Evolutionary conservation across 2,113 vertebrate genomes (phyloP).

Genomic region (Leptosomus discolor): DNA sequence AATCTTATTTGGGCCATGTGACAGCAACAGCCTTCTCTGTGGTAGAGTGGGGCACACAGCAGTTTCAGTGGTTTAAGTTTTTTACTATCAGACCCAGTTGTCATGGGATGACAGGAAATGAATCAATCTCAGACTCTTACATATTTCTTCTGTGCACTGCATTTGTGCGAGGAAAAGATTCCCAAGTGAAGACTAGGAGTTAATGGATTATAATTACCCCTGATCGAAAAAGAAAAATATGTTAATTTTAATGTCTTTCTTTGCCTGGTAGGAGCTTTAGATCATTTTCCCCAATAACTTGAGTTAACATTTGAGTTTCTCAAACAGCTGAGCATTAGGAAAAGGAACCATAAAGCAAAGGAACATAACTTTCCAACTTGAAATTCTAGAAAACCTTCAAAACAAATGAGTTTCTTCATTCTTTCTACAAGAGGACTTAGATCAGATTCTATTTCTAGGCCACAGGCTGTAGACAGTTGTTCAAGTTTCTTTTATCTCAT

Average conservation of each 20-base stretch:
- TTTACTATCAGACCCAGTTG: not conserved
- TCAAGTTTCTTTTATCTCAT: slow-evolving; percentile 71
- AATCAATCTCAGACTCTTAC: not conserved
- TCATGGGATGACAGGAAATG: not conserved
- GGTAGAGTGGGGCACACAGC: not conserved
- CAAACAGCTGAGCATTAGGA: not conserved
- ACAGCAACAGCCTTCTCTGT: not conserved
- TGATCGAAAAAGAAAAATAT: not conserved
- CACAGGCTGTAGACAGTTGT: slow-evolving; percentile 64
- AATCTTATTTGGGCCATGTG: not conserved
- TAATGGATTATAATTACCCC: not conserved
- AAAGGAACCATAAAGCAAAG: slow-evolving; percentile 44
- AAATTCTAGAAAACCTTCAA: slow-evolving; percentile 69
- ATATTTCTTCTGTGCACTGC: not conserved
- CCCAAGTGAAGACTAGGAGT: not conserved
- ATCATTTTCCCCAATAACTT: not conserved
- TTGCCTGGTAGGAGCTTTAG: not conserved
- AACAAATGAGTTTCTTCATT: slow-evolving; percentile 70
- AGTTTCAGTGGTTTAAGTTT: not conserved
- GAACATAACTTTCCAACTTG: slow-evolving; percentile 61
- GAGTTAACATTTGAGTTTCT: not conserved
- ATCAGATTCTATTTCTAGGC: slow-evolving; percentile 74
- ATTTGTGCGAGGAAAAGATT: not conserved
- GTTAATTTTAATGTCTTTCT: not conserved
- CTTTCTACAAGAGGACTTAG: slow-evolving; percentile 43